Conservation (phyloP, 2,113 vertebrate species). For the human region GRCh38 chrX:155493501-155494000, state of each 20-base stretch:
- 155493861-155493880: constrained; percentile 30
- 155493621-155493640: background rate
- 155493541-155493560: background rate
- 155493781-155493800: constrained; percentile 30
- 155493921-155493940: background rate
- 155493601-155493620: background rate
- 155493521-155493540: background rate
- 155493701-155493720: background rate
- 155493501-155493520: background rate
- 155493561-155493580: background rate
- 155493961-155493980: background rate
- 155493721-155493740: background rate
- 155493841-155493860: background rate
- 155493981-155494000: background rate
- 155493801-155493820: background rate
- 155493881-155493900: background rate
- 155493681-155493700: background rate
- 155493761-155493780: constrained; percentile 19
- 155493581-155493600: background rate
- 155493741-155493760: background rate
- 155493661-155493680: background rate
- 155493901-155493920: background rate
- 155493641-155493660: background rate
- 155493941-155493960: background rate
- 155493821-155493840: background rate